A percentile compares a stretch with the other conserved stretches of the same genome.
Conservation (phyloP, 2,113 vertebrate species). For the Gorsachius goisagi region DNA sequence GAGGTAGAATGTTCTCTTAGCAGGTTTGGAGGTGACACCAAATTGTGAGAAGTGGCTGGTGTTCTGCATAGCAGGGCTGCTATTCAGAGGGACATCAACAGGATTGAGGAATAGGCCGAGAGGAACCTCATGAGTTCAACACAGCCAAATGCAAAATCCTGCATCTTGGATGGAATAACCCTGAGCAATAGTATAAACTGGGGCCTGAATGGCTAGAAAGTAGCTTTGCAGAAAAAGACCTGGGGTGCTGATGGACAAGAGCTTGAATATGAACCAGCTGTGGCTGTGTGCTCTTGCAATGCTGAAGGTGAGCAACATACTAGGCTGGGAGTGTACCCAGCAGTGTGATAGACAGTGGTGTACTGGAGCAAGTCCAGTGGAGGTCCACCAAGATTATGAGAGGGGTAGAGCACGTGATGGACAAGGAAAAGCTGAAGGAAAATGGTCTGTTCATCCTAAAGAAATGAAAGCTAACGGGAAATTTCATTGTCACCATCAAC, state of each 20-base stretch:
- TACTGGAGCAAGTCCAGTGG: background rate
- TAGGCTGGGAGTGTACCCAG: background rate
- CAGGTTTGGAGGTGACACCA: background rate
- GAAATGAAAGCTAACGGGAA: background rate
- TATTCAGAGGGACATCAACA: background rate
- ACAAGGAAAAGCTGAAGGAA: background rate
- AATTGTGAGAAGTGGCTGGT: background rate
- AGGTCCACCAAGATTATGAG: background rate
- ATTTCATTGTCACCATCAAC: background rate
- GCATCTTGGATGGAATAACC: background rate
- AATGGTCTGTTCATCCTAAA: background rate
- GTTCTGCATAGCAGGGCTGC: background rate
- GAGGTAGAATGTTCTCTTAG: background rate
- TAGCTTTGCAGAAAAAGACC: background rate
- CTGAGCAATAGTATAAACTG: background rate
- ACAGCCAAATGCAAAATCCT: background rate
- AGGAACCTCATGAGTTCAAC: background rate
- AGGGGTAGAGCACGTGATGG: background rate
- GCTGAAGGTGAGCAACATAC: background rate
- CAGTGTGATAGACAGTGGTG: background rate
- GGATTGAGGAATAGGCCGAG: background rate
- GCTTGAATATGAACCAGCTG: background rate
- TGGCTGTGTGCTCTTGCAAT: background rate
- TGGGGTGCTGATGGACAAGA: background rate
- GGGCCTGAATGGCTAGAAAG: background rate